Conservation (phyloP, 2,888 invertebrate species). For the Megalurothrips usitatus region DNA sequence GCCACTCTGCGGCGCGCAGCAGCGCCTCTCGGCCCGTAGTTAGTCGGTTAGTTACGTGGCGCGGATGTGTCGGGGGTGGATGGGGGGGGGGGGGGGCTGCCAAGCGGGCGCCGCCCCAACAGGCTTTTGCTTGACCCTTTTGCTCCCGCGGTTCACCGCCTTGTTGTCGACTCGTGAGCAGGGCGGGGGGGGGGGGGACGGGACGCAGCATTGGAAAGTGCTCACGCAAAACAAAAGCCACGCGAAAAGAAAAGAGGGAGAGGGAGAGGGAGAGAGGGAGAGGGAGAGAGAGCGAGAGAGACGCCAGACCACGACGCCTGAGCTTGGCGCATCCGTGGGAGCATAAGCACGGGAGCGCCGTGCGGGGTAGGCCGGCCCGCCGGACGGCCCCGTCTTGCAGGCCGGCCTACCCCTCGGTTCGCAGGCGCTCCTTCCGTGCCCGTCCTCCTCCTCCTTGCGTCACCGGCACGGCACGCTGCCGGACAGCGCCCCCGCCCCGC, state of each 20-base stretch:
- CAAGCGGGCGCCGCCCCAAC: too few relatives aligned
- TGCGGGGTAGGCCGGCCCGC: too few relatives aligned
- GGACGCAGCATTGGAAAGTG: neutral
- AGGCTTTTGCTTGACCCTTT: neutral
- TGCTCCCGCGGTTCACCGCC: neutral
- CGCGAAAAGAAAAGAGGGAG: constrained; percentile 23
- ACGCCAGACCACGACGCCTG: neutral
- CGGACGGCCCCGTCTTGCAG: too few relatives aligned
- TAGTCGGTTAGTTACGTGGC: too few relatives aligned
- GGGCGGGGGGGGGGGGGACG: neutral
- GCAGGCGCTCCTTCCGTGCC: neutral
- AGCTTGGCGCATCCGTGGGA: too few relatives aligned
- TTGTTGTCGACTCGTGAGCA: neutral
- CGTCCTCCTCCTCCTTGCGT: neutral
- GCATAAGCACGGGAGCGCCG: too few relatives aligned
- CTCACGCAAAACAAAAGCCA: neutral
- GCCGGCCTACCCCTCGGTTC: neutral
- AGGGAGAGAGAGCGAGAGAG: constrained; percentile 31
- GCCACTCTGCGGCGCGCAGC: too few relatives aligned
- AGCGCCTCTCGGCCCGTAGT: too few relatives aligned
- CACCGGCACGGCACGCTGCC: neutral
- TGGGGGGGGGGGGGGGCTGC: too few relatives aligned
- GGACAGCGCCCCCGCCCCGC: neutral
- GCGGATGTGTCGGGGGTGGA: too few relatives aligned
- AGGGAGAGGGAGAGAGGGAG: constrained; percentile 30